Evolutionary conservation across 64 coral and sea anemone genomes (phyloP), one percentile per base, ranked within the genome.

Genomic region (Stylophora pistillata): DNA sequence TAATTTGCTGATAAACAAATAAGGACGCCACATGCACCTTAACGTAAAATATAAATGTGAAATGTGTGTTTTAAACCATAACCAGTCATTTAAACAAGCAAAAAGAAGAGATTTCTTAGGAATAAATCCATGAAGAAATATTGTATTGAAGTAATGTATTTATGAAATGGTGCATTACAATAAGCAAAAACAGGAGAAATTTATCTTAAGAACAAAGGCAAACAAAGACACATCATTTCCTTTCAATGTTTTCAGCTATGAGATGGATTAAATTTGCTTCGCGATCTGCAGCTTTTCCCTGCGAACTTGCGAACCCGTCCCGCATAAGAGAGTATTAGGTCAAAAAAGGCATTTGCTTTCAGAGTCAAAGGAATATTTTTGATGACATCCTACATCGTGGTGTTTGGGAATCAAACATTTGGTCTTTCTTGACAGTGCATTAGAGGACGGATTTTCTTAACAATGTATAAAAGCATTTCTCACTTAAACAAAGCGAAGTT

Each of bases 401-500:
- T 28, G 77, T 60, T 79, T 79, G 55, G 59, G 77, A 79, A 79
- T 79, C 25, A 79, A 79, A 79, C 77, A 79, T 79, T 79, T 79
- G 77, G 77, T 15, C 27, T 59, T 59, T 56, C 58, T 55, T 56
- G n/a, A 78, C 12, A 78, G 53, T 28, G 53, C 75, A 78, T 78
- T 78, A 79, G 55, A 13, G 58, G 56, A 23, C 29, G 26, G 55
- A 79, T 56, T 59, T 31, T 56, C 0, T 15, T 16, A 78, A 59
- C 56, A 79, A 79, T 79, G 56, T 79, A 59, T 79, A 30, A 79
- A 79, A 78, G 75, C 75, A 78, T 78, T 77, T 78, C 53, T 26
- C 75, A 78, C 47, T 15, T 56, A 26, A 56, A 78, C 75, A 78
- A 78, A 56, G 53, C 20, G 37, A 27, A 53, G 21, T 78, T 78